Conservation (phyloP, 2,888 invertebrate species). For the Coleophora deauratella region DNA sequence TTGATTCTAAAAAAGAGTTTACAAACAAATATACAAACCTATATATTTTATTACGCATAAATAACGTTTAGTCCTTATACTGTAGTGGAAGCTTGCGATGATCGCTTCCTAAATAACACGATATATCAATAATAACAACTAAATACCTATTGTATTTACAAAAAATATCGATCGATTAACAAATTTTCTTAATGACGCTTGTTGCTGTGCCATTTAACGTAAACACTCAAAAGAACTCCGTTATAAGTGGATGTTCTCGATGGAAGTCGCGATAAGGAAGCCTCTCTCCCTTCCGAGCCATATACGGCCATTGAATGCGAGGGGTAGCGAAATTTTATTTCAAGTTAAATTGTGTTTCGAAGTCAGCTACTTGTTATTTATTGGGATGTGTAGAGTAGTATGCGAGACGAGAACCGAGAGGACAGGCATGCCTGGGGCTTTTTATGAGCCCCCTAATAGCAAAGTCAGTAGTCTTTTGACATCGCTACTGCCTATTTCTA, state of each 20-base stretch:
- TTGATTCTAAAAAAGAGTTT: neutral
- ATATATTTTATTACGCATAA: too few species aligned
- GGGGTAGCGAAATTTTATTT: slow-evolving; percentile 68
- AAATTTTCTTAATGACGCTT: slow-evolving; percentile 16
- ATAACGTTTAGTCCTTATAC: too few species aligned
- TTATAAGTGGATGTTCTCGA: slow-evolving; percentile 33
- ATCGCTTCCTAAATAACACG: too few species aligned
- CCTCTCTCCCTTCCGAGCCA: slow-evolving; percentile 48
- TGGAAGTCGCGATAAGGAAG: slow-evolving; percentile 45
- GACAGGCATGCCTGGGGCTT: slow-evolving; percentile 38
- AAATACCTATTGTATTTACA: too few species aligned
- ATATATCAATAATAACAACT: neutral
- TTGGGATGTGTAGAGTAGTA: slow-evolving; percentile 33
- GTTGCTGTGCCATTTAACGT: slow-evolving; percentile 45
- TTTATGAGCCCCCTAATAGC: slow-evolving; percentile 38
- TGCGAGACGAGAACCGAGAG: too few species aligned
- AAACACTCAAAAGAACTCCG: slow-evolving; percentile 32
- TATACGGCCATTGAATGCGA: slow-evolving; percentile 55
- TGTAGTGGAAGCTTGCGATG: too few species aligned
- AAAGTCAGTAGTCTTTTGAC: slow-evolving; percentile 48
- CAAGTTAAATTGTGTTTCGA: slow-evolving; percentile 68
- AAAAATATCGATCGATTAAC: too few species aligned
- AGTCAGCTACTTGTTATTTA: slow-evolving; percentile 59
- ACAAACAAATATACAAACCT: too few species aligned
- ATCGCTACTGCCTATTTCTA: slow-evolving; percentile 42